phyloP scores from a whole-genome alignment of 2,888 invertebrate genomes.

The Volucella inanis region DNA sequence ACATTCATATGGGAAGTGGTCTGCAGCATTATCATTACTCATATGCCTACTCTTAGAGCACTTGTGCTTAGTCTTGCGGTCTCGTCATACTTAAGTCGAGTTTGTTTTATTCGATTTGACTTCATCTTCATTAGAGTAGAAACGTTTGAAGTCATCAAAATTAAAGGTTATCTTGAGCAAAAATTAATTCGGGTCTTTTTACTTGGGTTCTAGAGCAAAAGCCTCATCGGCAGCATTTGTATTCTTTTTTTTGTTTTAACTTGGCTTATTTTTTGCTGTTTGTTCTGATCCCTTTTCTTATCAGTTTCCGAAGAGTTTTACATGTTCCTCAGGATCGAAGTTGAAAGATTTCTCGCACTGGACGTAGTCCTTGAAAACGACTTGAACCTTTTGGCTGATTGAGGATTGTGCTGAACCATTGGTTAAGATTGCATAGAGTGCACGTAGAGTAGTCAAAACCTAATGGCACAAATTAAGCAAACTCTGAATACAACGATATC shows the following conservation, averaged over 20 bases:
- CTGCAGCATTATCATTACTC: too few relatives aligned
- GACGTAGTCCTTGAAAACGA: constrained; percentile 85
- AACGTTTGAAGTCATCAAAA: constrained; percentile 98
- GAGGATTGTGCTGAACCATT: constrained; percentile 97
- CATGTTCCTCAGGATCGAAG: constrained; percentile 91
- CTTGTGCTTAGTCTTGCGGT: too few relatives aligned
- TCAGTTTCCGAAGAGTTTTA: constrained; percentile 85
- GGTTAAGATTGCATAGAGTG: constrained; percentile 90
- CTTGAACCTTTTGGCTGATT: constrained; percentile 92
- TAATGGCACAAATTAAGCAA: constrained; percentile 94
- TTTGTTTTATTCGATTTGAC: constrained; percentile 86
- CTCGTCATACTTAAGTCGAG: too few relatives aligned
- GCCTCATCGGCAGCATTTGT: constrained; percentile 88
- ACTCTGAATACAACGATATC: constrained; percentile 95
- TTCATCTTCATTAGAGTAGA: constrained; percentile 98
- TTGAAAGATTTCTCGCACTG: constrained; percentile 91
- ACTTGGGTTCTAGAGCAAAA: constrained; percentile 90
- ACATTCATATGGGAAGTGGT: too few relatives aligned
- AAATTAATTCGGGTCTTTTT: constrained; percentile 95
- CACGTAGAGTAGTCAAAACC: constrained; percentile 88
- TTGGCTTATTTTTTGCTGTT: constrained; percentile 82
- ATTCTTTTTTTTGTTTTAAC: constrained; percentile 83
- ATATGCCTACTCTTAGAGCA: too few relatives aligned
- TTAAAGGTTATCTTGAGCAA: constrained; percentile 96
- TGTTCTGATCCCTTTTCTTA: too few relatives aligned